These are phyloP conservation scores for Ovis aries DNA, from an alignment of 2,113 vertebrate species.

Conservation along the genomic window ARS-UI_Ramb_v3.0 NC_056068.1:55110001-55110500, in stretches of 20 bases:
- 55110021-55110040: not conserved
- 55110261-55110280: not conserved
- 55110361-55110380: not conserved
- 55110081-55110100: accelerated
- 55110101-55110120: not conserved
- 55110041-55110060: not conserved
- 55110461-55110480: not conserved
- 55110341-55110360: not conserved
- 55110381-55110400: not conserved
- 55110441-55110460: not conserved
- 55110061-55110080: not conserved
- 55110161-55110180: no score
- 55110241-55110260: not conserved
- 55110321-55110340: not conserved
- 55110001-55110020: not conserved
- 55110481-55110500: not conserved
- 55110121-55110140: not conserved
- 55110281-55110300: not conserved
- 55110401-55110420: not conserved
- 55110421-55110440: not conserved
- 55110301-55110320: not conserved
- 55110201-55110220: not conserved
- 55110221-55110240: not conserved
- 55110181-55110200: no score
- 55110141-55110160: no score